Evolutionary conservation across 2,888 invertebrate species (phyloP).

Genomic region (Melieria omissa): DNA sequence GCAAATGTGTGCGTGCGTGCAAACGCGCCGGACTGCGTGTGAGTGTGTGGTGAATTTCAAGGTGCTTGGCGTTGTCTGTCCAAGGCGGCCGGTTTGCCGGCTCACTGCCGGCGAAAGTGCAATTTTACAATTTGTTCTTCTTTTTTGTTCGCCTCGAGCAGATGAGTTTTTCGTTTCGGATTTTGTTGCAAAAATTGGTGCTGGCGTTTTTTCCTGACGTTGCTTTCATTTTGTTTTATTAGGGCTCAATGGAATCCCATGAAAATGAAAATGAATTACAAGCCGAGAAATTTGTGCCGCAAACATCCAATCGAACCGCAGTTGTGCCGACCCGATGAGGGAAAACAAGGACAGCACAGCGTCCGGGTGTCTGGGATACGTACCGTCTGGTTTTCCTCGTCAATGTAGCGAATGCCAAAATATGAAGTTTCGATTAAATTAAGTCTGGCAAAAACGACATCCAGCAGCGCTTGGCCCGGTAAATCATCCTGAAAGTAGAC

Average conservation of each 20-base stretch:
- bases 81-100: neutral
- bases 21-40: neutral
- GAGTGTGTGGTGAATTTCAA: neutral
- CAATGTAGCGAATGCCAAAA: conserved; percentile 93
- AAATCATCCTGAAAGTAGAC: conserved; percentile 82
- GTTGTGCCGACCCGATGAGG: no score
- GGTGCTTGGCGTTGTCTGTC: no score
- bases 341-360: no score
- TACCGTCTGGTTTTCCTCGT: conserved; percentile 94
- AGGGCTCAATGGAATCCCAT: conserved; percentile 58
- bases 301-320: neutral
- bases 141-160: no score
- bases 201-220: conserved; percentile 21
- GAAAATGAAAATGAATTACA: conserved; percentile 59
- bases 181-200: no score
- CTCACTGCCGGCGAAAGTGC: no score
- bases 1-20: neutral
- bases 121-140: neutral
- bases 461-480: conserved; percentile 88
- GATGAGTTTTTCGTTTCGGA: no score
- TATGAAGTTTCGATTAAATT: conserved; percentile 96
- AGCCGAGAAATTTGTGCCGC: neutral
- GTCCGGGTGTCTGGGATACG: conserved; percentile 59
- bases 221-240: conserved; percentile 37
- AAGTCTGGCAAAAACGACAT: conserved; percentile 91